Evolutionary conservation across 2,797 vertebrate species (phyloP), one percentile per base, ranked within the genome.

Genomic region (Aphelocoma californica): DNA sequence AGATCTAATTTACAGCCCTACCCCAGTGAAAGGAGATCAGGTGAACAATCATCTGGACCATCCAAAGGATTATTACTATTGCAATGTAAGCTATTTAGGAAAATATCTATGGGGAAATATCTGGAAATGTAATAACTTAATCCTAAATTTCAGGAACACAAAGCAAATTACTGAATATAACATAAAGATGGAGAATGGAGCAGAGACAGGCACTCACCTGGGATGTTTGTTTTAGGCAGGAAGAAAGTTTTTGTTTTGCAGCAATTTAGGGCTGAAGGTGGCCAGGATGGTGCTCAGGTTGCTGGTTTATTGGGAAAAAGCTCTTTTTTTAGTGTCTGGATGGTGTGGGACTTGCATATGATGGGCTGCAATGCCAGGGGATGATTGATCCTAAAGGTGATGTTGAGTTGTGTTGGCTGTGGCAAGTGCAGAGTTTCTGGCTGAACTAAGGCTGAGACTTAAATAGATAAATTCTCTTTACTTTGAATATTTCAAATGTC

Each of bases 1-100:
- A 91, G 84, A 95, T 94, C 93, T 95, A 85, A 97, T 96, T 96
- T 95, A 79, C 73, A 92, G 80, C 84, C 74, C 86, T 93, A 90
- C 81, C 45, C 90, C 50, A 29, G 91, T 92, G 95, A 93, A 56
- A 92, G 96, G 94, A 88, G 96, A 92, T 88, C 40, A 77, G 90
- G 93, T 81, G 93, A 97, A 71, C 85, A 83, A 93, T 93, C 90
- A 92, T 56, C 86, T 71, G 90, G 92, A 73, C 94, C 65, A 74
- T 95, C 92, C 87, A 36, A 79, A 88, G 90, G 56, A 86, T 95
- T 92, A 92, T 96, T 93, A 67, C 89, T 48, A 62, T 78, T 83
- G 90, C 83, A 83, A 45, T 0, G 0, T 81, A 71, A 96, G 92
- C 94, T 88, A 56, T 95, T 94, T 96, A 96, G 92, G 93, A 88